Conservation (phyloP, 2,113 vertebrate species). For the Micronycteris hirsuta region DNA sequence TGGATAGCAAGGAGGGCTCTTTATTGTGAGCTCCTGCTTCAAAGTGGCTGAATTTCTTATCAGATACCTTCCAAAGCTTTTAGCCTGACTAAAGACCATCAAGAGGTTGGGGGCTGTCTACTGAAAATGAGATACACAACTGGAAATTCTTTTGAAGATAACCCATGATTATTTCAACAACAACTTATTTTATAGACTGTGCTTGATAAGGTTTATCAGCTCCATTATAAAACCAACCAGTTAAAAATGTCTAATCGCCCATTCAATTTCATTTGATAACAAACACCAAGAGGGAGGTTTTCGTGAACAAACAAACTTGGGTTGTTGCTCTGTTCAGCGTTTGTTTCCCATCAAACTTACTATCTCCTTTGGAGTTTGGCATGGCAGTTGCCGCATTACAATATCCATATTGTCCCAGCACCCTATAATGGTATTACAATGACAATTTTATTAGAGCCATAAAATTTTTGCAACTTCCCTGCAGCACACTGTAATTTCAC, state of each 20-base stretch:
- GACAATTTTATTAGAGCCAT: constrained; percentile 91
- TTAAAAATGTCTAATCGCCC: constrained; percentile 62
- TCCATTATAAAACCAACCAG: constrained; percentile 22
- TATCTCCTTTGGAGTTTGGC: constrained; percentile 73
- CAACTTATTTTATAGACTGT: constrained; percentile 65
- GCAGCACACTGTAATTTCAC: constrained; percentile 91
- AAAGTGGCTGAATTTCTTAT: constrained; percentile 40
- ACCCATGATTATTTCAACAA: constrained; percentile 12
- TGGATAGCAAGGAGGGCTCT: constrained; percentile 10
- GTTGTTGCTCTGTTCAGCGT: constrained; percentile 67
- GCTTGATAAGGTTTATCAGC: constrained; percentile 62
- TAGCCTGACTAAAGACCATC: constrained; percentile 63
- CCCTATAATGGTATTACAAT: constrained; percentile 81
- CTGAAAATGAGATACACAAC: neutral
- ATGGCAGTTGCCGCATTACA: constrained; percentile 65
- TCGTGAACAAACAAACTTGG: constrained; percentile 40
- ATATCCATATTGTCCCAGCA: constrained; percentile 77
- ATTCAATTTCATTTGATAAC: constrained; percentile 46
- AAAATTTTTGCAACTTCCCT: constrained; percentile 92
- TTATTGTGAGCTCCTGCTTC: neutral
- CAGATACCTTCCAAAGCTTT: constrained; percentile 54
- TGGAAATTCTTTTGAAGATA: constrained; percentile 56
- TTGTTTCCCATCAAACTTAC: constrained; percentile 69
- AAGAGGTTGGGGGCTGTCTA: constrained; percentile 16
- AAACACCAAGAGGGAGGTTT: constrained; percentile 46